A percentile compares a stretch with the other conserved stretches of the same genome.
Evolutionary conservation across 2,888 invertebrate genomes (phyloP).

Genomic region (Drosophila buzzatii): DNA sequence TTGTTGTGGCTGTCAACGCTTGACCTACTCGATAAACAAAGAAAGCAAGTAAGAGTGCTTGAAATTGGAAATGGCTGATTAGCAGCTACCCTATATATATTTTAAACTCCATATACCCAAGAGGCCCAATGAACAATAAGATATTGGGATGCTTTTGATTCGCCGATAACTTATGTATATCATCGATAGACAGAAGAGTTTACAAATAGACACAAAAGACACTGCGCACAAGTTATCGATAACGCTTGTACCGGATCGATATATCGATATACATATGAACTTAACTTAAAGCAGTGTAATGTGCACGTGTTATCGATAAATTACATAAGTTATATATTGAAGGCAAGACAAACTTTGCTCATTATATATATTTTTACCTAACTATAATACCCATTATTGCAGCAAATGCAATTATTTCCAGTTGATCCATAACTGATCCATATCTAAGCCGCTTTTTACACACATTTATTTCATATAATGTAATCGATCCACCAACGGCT

Average conservation of each 20-base stretch:
- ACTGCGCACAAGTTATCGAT: no score
- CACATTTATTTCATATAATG: conserved; percentile 2
- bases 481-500: conserved; percentile 9
- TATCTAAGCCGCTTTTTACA: background rate
- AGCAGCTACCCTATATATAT: conserved; percentile 7
- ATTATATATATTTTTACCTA: background rate
- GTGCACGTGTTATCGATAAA: no score
- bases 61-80: conserved; percentile 3
- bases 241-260: no score
- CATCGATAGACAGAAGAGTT: no score
- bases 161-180: background rate
- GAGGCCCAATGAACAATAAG: background rate
- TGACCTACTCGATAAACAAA: conserved; percentile 26
- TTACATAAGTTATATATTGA: no score
- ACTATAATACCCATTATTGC: no score
- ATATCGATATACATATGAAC: background rate
- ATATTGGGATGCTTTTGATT: no score
- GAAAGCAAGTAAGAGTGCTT: conserved; percentile 7
- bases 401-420: background rate
- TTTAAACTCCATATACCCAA: background rate
- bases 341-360: no score
- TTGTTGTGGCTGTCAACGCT: conserved; percentile 6
- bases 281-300: no score
- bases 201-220: no score
- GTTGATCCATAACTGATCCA: background rate